These are phyloP conservation scores for Psittacus erithacus DNA, from an alignment of 2,113 vertebrate genomes.

Conservation along the genomic window DNA sequence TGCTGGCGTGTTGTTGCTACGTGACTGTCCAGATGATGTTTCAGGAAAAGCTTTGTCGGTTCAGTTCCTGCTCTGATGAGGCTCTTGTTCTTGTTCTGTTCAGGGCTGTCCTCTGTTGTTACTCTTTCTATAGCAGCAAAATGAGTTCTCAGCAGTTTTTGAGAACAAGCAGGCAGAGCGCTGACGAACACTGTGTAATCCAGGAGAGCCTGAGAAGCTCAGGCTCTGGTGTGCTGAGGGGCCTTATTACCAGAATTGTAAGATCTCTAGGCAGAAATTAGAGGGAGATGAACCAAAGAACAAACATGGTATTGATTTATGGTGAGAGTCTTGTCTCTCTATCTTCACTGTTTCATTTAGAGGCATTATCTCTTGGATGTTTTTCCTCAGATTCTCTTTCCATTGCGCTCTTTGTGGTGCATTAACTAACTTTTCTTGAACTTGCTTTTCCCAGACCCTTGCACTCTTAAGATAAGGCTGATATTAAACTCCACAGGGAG, in stretches of 20 bases:
- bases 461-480: neutral
- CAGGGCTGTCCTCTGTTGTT: neutral
- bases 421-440: neutral
- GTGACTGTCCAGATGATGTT: neutral
- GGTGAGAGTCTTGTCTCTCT: neutral
- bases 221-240: neutral
- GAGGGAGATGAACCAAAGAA: neutral
- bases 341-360: neutral
- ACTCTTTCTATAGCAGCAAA: neutral
- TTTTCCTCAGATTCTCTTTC: neutral
- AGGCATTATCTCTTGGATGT: neutral
- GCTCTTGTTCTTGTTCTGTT: neutral
- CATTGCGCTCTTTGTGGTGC: neutral
- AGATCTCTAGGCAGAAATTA: neutral
- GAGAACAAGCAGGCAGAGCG: neutral
- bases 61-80: neutral
- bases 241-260: neutral
- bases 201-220: neutral
- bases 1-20: neutral
- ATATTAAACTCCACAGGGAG: slow-evolving; percentile 17
- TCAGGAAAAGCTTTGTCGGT: neutral
- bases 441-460: slow-evolving; percentile 28
- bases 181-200: neutral
- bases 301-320: neutral
- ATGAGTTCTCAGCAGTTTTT: neutral